Percentiles rank a stretch among this genome's conserved stretches.
phyloP scores from a whole-genome alignment of 2,888 invertebrate species.

The Caenorhabditis afra region DNA sequence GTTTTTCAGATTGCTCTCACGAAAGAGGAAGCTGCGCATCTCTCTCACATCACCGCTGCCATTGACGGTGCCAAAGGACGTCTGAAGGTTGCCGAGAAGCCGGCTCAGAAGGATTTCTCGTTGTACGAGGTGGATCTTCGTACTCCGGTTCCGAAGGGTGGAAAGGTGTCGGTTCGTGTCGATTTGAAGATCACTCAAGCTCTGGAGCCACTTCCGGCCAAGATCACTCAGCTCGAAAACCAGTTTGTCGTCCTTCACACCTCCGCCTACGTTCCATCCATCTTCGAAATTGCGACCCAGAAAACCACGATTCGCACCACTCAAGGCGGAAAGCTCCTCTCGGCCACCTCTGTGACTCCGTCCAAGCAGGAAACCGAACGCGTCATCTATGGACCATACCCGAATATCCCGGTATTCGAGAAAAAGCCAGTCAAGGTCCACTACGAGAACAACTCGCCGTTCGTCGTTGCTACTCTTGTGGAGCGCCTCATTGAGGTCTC shows the following conservation, averaged over 20 bases:
- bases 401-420: constrained; percentile 85
- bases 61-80: constrained; percentile 65
- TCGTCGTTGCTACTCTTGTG: constrained; percentile 90
- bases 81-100: constrained; percentile 56
- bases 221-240: constrained; percentile 93
- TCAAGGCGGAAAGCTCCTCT: constrained; percentile 62
- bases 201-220: constrained; percentile 89
- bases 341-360: constrained; percentile 84
- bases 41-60: constrained; percentile 68
- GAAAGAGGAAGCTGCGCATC: constrained; percentile 65
- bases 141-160: constrained; percentile 69
- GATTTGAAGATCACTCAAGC: constrained; percentile 88
- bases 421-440: constrained; percentile 87
- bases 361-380: constrained; percentile 87
- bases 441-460: constrained; percentile 96
- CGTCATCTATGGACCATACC: constrained; percentile 92
- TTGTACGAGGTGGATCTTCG: constrained; percentile 72
- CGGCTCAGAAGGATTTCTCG: constrained; percentile 26
- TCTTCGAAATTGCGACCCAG: constrained; percentile 89
- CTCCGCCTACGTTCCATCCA: constrained; percentile 89
- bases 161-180: constrained; percentile 81
- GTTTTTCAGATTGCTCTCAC: constrained; percentile 64
- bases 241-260: constrained; percentile 92
- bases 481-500: constrained; percentile 94
- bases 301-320: constrained; percentile 86